Conservation (phyloP, 2,797 vertebrate genomes). For the Hyperoplus lanceolatus region DNA sequence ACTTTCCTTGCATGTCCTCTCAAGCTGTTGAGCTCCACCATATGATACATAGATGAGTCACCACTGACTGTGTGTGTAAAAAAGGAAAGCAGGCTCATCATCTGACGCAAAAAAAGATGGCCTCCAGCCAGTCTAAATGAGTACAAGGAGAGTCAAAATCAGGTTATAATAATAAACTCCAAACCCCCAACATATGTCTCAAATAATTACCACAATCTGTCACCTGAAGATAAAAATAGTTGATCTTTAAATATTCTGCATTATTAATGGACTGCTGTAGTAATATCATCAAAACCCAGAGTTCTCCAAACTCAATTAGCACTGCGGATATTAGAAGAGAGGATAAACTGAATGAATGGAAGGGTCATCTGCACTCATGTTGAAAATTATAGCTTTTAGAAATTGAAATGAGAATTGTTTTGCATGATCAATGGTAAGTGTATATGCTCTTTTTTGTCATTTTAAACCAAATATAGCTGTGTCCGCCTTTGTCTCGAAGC, state of each 20-base stretch:
- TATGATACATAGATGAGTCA: slow-evolving; percentile 24
- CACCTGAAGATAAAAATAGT: slow-evolving; percentile 75
- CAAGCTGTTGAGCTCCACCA: slow-evolving; percentile 26
- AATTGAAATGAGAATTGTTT: background rate
- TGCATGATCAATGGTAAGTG: background rate
- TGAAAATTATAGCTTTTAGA: slow-evolving; percentile 2
- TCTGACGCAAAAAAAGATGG: slow-evolving; percentile 47
- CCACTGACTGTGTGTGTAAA: slow-evolving; percentile 27
- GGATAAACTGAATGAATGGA: slow-evolving; percentile 53
- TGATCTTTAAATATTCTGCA: slow-evolving; percentile 80
- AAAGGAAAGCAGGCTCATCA: slow-evolving; percentile 36
- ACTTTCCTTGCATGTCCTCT: slow-evolving; percentile 3
- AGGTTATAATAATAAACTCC: slow-evolving; percentile 54
- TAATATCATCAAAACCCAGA: slow-evolving; percentile 64
- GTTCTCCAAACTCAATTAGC: slow-evolving; percentile 70
- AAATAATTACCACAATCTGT: slow-evolving; percentile 78
- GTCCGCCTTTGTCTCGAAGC: too few relatives aligned
- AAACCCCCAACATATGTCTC: slow-evolving; percentile 67
- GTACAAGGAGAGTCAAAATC: slow-evolving; percentile 60
- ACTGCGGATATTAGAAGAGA: slow-evolving; percentile 57
- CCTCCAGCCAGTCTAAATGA: slow-evolving; percentile 57
- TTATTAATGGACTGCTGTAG: slow-evolving; percentile 76
- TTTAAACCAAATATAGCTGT: too few relatives aligned
- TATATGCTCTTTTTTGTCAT: too few relatives aligned
- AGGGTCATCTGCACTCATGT: slow-evolving; percentile 18